A percentile compares a stretch with the other conserved stretches of the same genome.
Conservation (phyloP, 2,888 invertebrate genomes). For the Creontiades dilutus region DNA sequence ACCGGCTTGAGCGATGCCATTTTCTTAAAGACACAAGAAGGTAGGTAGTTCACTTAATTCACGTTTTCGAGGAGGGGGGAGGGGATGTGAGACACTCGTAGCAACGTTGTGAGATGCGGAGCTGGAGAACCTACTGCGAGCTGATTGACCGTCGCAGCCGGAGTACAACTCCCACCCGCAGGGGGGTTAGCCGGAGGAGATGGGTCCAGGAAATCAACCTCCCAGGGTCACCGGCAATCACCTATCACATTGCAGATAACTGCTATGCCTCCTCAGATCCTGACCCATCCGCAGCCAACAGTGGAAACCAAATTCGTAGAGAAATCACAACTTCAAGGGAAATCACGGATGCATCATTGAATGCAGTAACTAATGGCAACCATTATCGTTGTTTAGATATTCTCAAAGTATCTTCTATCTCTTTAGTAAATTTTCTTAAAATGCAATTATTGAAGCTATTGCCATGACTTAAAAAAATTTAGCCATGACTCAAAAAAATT, state of each 20-base stretch:
- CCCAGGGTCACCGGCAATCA: neutral
- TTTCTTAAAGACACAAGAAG: neutral
- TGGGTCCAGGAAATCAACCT: neutral
- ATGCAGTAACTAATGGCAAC: too few relatives aligned
- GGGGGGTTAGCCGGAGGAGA: neutral
- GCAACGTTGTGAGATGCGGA: neutral
- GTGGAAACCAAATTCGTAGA: too few relatives aligned
- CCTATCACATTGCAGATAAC: neutral
- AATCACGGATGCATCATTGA: too few relatives aligned
- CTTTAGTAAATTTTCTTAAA: too few relatives aligned
- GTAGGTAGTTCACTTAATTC: neutral
- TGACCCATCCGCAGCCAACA: too few relatives aligned
- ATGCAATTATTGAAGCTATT: too few relatives aligned
- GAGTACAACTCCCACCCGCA: neutral
- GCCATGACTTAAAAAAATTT: too few relatives aligned
- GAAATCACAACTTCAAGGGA: too few relatives aligned
- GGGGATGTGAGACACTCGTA: neutral
- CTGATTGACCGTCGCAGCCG: neutral
- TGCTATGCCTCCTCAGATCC: neutral
- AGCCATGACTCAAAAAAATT: too few relatives aligned
- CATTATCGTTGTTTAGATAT: too few relatives aligned
- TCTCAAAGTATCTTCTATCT: too few relatives aligned
- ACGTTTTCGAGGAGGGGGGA: too few relatives aligned
- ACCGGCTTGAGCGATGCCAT: conserved; percentile 1
- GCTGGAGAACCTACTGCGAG: neutral